These are phyloP conservation scores for crab-eating macaque (Macaca fascicularis) DNA, from an alignment of 2,113 vertebrate species.

Conservation along the genomic window DNA sequence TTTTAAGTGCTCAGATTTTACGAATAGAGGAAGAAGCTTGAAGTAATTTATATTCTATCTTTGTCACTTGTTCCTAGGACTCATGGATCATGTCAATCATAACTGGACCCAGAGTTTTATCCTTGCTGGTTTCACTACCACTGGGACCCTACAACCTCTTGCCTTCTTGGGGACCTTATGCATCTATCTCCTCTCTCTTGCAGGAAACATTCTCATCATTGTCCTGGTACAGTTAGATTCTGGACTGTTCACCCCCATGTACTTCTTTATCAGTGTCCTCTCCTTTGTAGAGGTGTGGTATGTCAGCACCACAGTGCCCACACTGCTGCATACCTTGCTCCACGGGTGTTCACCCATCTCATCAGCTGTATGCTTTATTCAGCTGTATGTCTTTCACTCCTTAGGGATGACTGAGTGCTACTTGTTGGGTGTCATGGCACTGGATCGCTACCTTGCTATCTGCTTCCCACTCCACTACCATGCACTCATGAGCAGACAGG, in stretches of 20 bases:
- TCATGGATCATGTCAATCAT: slow-evolving; percentile 39
- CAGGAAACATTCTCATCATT: slow-evolving; percentile 71
- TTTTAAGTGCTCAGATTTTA: background rate
- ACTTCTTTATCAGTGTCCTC: slow-evolving; percentile 73
- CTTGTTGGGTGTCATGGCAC: slow-evolving; percentile 72
- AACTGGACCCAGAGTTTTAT: slow-evolving; percentile 33
- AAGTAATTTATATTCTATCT: background rate
- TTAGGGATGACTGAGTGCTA: slow-evolving; percentile 68
- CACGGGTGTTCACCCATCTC: slow-evolving; percentile 1
- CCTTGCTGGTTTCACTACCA: slow-evolving; percentile 33
- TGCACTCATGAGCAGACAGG: slow-evolving; percentile 51
- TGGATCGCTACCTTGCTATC: slow-evolving; percentile 76
- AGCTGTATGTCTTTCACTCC: slow-evolving; percentile 74
- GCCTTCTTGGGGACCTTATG: slow-evolving; percentile 30
- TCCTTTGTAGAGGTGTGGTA: slow-evolving; percentile 73
- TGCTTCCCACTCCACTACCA: slow-evolving; percentile 71
- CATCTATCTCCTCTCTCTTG: slow-evolving; percentile 63
- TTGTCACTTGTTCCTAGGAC: background rate
- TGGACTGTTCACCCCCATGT: slow-evolving; percentile 70
- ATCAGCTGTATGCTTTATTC: slow-evolving; percentile 51
- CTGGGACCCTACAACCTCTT: background rate
- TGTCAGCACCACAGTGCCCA: slow-evolving; percentile 57
- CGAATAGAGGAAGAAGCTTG: background rate
- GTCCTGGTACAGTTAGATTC: slow-evolving; percentile 42
- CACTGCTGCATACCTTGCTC: slow-evolving; percentile 53